Evolutionary conservation across 2,888 invertebrate genomes (phyloP), one percentile per base, ranked within the genome.

Genomic region (Watsonalla binaria): DNA sequence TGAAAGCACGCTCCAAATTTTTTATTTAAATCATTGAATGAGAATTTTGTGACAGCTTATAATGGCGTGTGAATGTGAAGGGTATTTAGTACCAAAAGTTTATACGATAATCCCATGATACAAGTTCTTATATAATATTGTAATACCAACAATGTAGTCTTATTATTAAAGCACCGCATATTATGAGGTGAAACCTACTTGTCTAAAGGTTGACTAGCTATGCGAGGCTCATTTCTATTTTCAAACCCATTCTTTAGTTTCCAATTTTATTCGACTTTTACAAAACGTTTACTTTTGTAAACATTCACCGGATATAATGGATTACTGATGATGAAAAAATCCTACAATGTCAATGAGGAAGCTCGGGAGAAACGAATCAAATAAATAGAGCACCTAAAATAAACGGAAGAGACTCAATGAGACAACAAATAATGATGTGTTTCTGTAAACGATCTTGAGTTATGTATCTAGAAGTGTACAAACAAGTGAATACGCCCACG

Each of bases 1-100:
- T 72, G 83, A 85, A 82, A 82, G 82, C 69, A 61, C 65, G 59
- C 45, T 66, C 60, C 57, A 57, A 57, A 11, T 46, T 11, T 24
- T 15, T 13, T 14, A 51, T 62, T 56, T 60, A 53, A 53, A 49
- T 52, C 47, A 48, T 54, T 59, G 62, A 72, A 69, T 72, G 64
- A 54, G 52, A 51, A 45, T 63, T 61, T 69, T 66, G 63, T 53
- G 53, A 61, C 66, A 72, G 56, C 65, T 68, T 61, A 54, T 57
- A 61, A 65, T 61, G 59, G 65, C 60, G 65, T 70, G 66, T 62
- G 57, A 74, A 70, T 62, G 66, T 54, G 11, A 14, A 14, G 6
- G 24, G 24, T 37, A 37, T 35, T 37, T 48, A 8, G 2, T 42
- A 42, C 11, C 1, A 42, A 42, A 42, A 11, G 42, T 42, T 42